Evolutionary conservation across 1,140 invertebrate species (phyloP), one percentile per base, ranked within the genome.

Genomic region (Drosophila subpulchrella): DNA sequence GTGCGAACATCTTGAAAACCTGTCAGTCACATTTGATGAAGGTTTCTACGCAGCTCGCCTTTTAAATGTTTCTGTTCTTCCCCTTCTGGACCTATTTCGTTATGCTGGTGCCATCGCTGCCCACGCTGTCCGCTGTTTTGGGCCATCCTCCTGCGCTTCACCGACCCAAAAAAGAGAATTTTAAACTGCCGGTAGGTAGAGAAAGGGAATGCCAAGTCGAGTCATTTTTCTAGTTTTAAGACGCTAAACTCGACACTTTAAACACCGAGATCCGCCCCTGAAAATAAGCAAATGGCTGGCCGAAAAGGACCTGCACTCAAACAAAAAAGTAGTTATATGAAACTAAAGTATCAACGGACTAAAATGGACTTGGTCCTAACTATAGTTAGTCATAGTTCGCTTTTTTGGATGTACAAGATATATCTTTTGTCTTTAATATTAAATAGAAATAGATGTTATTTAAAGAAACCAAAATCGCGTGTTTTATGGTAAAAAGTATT

Each of bases 1-100:
- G 85, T 91, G 90, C 84, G 82, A 91, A 90, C 86, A 78, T 90
- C 83, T 91, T 90, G 78, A 91, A 91, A 91, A 91, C 81, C 90
- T 91, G 90, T 90, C 90, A 72, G 78, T 90, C 90, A 89, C 79
- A 80, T 81, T 90, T 91, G 90, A 91, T 82, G 78, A 91, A 91
- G 90, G 90, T 91, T 85, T 73, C 77, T 79, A 75, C 79, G 75
- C 71, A 84, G 42, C 76, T 76, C 67, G 81, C 83, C 76, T 88
- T 89, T 88, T 89, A 79, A 83, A 75, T 71, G 71, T 77, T 78
- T 30, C 46, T 50, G 24, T 54, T 38, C 42, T 67, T 42, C 13
- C 27, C 27, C 17, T 47, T 46, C 57, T 54, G 58, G 48, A 41
- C 61, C 66, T 60, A 79, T 79, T 84, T 70, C 67, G 32, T 51